phyloP scores from a whole-genome alignment of 2,113 vertebrate species.

The Pluvianellus socialis region DNA sequence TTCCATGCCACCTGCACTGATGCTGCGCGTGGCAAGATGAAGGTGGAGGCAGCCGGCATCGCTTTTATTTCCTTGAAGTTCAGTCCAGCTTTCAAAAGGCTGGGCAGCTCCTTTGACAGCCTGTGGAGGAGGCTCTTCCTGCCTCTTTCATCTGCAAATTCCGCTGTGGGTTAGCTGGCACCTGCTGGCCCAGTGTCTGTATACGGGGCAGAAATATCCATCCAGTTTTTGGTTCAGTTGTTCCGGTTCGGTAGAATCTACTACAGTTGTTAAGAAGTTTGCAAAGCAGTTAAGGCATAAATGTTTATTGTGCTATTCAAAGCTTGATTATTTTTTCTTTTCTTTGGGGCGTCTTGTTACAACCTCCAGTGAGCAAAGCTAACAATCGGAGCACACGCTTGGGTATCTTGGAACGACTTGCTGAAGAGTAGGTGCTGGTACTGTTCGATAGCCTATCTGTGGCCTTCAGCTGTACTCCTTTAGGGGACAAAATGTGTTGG shows the following conservation, averaged over 20 bases:
- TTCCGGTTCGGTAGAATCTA: background rate
- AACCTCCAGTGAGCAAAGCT: background rate
- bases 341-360: background rate
- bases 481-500: background rate
- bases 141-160: background rate
- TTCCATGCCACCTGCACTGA: rapidly evolving
- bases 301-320: background rate
- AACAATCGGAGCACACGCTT: background rate
- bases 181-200: background rate
- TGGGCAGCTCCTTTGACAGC: background rate
- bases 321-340: background rate
- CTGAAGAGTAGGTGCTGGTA: background rate
- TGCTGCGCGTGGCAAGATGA: background rate
- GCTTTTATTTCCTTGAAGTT: background rate
- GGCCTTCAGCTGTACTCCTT: background rate
- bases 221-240: background rate
- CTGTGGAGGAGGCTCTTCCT: background rate
- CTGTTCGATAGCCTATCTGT: background rate
- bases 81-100: background rate
- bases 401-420: background rate
- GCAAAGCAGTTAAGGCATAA: background rate
- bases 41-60: background rate
- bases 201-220: background rate
- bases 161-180: background rate
- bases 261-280: background rate